Conservation (phyloP, 2,113 vertebrate species). For the Nesogale talazaci region DNA sequence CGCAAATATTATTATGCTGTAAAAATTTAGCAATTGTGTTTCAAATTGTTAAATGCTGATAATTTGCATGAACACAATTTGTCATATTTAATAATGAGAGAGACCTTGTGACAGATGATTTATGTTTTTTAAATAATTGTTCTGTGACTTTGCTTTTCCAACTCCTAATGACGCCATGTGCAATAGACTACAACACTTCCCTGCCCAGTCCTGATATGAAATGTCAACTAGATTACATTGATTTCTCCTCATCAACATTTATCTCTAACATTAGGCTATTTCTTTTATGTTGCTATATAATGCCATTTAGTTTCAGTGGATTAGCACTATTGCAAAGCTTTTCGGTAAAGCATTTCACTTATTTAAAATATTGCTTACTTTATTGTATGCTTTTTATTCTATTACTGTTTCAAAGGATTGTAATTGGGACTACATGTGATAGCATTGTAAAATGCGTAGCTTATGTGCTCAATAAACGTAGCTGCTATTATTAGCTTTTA, state of each 20-base stretch:
- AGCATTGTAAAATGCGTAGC: constrained; percentile 8
- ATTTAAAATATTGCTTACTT: constrained; percentile 35
- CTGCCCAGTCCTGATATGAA: not conserved
- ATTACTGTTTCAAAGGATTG: not conserved
- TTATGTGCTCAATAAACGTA: not conserved
- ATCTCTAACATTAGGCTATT: constrained; percentile 36
- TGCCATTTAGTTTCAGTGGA: constrained; percentile 31
- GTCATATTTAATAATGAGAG: constrained; percentile 46
- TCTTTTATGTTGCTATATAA: constrained; percentile 5
- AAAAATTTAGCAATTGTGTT: constrained; percentile 34
- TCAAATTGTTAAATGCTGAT: constrained; percentile 59
- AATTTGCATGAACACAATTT: constrained; percentile 48
- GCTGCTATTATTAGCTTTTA: constrained; percentile 17
- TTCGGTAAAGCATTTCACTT: constrained; percentile 36
- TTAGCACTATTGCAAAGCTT: not conserved
- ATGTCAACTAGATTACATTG: constrained; percentile 52
- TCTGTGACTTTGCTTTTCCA: too few species aligned
- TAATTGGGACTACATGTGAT: constrained; percentile 1
- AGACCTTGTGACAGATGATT: constrained; percentile 42
- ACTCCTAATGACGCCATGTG: too few species aligned
- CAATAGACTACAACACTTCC: too few species aligned
- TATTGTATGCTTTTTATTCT: constrained; percentile 39
- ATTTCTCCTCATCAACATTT: constrained; percentile 42
- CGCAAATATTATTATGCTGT: constrained; percentile 42
- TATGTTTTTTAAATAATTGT: constrained; percentile 13